Conservation (phyloP, 2,113 vertebrate genomes). For the Varanus komodoensis region DNA sequence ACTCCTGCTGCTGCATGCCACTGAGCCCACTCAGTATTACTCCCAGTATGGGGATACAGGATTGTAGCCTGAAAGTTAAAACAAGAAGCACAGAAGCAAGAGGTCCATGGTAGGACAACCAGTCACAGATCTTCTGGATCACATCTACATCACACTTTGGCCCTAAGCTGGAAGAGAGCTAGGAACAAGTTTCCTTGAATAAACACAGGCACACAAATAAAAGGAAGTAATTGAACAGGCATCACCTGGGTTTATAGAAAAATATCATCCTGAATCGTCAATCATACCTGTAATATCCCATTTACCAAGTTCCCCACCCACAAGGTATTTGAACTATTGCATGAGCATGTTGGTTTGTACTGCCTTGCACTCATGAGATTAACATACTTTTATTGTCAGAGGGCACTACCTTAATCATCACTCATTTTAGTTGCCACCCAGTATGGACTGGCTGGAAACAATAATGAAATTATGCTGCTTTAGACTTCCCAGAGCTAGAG, state of each 20-base stretch:
- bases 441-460: conserved; percentile 41
- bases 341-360: conserved; percentile 9
- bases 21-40: not conserved
- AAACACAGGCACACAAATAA: not conserved
- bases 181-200: conserved; percentile 19
- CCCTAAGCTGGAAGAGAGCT: not conserved
- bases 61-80: not conserved
- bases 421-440: conserved; percentile 63
- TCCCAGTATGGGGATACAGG: not conserved
- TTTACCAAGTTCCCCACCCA: too few species aligned
- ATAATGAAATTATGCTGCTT: conserved; percentile 60
- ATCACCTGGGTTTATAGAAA: not conserved
- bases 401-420: conserved; percentile 50
- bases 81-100: too few species aligned
- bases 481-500: conserved; percentile 55
- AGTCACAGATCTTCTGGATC: not conserved
- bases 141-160: not conserved
- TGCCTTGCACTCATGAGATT: not conserved
- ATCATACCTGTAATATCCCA: not conserved
- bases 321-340: conserved; percentile 15
- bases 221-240: conserved; percentile 31
- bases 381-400: conserved; percentile 34
- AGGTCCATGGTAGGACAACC: not conserved
- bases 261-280: not conserved
- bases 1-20: not conserved